Evolutionary conservation across 2,113 vertebrate species (phyloP).

Genomic region (Chaetops frenatus): DNA sequence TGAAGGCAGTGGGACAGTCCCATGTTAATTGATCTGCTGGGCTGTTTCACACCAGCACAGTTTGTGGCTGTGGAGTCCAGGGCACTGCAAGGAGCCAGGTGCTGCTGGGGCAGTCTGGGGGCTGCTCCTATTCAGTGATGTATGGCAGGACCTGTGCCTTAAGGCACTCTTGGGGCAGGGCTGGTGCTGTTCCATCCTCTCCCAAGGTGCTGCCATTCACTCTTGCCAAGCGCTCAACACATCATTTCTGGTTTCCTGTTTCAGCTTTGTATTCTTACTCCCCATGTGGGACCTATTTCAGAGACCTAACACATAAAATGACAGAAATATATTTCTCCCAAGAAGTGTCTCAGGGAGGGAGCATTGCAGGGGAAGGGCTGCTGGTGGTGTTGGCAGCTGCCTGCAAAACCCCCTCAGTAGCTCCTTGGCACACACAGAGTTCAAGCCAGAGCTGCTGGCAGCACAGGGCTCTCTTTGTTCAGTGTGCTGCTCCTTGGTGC

Average conservation of each 20-base stretch:
- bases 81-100: neutral
- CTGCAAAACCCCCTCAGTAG: neutral
- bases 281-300: neutral
- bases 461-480: neutral
- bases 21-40: fast-evolving
- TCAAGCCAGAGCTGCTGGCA: neutral
- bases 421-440: neutral
- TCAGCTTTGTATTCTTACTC: neutral
- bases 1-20: neutral
- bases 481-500: neutral
- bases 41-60: neutral
- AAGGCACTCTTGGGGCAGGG: neutral
- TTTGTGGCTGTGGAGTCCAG: neutral
- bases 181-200: neutral
- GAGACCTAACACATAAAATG: neutral
- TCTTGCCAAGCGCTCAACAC: neutral
- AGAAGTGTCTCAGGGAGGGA: neutral
- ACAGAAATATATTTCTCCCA: neutral
- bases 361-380: neutral
- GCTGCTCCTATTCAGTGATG: neutral
- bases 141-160: neutral
- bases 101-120: neutral
- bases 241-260: neutral
- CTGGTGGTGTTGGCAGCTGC: neutral
- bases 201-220: neutral